Base-by-base conservation (phyloP, 1,140 invertebrate genomes). In the Phenacoccus solenopsis region DNA sequence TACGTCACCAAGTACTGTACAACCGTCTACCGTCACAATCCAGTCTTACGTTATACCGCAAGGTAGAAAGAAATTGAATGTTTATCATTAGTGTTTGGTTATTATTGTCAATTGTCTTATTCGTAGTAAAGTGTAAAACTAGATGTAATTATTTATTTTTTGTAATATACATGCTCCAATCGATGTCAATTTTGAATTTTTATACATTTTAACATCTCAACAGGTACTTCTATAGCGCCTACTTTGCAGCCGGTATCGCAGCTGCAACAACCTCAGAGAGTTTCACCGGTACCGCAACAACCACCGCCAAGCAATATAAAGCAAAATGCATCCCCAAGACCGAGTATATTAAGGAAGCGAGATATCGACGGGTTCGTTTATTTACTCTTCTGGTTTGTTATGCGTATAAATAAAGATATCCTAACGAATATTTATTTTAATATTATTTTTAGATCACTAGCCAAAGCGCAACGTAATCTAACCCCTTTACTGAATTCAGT, bases 331-430 rank as follows among this genome's bases (percentile, higher is more conserved):
- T 87, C 86, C 32, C 86, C 86, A 3, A 77, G 86, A 75, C 87
- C 87, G 49, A 87, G 84, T 74, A 88, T 88, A 75, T 77, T 88
- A 24, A 79, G 86, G 70, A 88, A 88, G 76, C 78, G 87, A 69
- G 85, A 86, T 73, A 80, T 82, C 74, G 85, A 87, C 70, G 79
- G 78, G 82, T 82, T 74, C 77, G 77, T 74, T 70, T 24, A 12
- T 59, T 56, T 28, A 49, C 70, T 20, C 59, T 64, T 67, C 38
- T 38, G 13, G 56, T 70, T n/a, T 13, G 24, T n/a, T n/a, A n/a
- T n/a, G n/a, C n/a, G n/a, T n/a, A n/a, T n/a, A n/a, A n/a, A n/a
- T n/a, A n/a, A n/a, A n/a, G n/a, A 30, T 28, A 68, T 38, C 67
- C 22, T n/a, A 9, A 35, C 28, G 72, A 69, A 20, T 67, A 64